Evolutionary conservation across 2,113 vertebrate genomes (phyloP), one percentile per base, ranked within the genome.

Genomic region (Gallinago undulata): DNA sequence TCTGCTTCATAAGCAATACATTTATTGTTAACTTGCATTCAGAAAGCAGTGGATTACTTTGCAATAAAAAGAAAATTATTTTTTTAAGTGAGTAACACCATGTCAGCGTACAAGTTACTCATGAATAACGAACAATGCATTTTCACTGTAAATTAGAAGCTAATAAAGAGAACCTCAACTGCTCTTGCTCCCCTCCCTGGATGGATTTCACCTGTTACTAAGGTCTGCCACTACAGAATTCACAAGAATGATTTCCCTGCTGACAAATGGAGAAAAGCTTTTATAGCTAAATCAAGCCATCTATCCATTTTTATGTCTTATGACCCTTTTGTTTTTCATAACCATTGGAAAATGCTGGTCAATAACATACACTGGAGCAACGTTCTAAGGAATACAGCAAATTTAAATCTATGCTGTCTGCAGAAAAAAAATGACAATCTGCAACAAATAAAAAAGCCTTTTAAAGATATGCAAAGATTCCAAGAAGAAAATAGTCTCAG

Each of bases 71-170:
- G 0, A 56, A 87, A 88, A 82, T 50, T 69, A 50, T 84, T 90
- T 96, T 90, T 90, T 96, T 62, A 69, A 87, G 39, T 85, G 67
- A 93, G 62, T 81, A 94, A 91, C 70, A 84, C 43, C 57, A 57
- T 55, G 59, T 80, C 88, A 94, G 35, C 78, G 77, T 94, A 85
- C 80, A 95, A 94, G 78, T 82, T 94, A 80, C 45, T 92, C 41
- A 64, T 30, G 72, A 70, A 72, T 95, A 87, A 95, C 87, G 57
- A 93, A 84, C 27, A 18, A 45, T 9, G 16, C 43, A 67, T 67
- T 92, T 91, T 80, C 35, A 53, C 27, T 43, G 5, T 41, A 75
- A 74, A 91, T 78, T 68, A 68, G 33, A 67, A 90, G 39, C 11
- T 84, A 73, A 89, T 78, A 66, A 48, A 82, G 77, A 87, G 41